Evolutionary conservation across 2,888 invertebrate species (phyloP), one percentile per base, ranked within the genome.

Genomic region (Diploptera punctata): DNA sequence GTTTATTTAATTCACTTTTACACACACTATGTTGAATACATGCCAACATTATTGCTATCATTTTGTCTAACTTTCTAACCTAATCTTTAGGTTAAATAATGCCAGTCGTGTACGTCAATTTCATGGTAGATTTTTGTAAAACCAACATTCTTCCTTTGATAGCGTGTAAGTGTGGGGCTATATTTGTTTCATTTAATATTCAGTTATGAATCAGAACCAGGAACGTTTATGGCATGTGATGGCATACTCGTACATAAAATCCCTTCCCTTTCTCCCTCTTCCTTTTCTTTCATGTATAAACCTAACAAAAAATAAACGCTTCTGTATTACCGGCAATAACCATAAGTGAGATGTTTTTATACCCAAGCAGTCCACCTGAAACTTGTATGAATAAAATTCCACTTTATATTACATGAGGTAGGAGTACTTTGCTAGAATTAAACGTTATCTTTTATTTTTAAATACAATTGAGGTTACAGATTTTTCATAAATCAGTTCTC

Each of bases 261-360:
- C 19, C 18, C 3, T 38, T 5, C 38, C 47, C 5, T 3, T n/a
- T n/a, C n/a, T n/a, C n/a, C 10, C 33, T 33, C 5, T 7, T 7
- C 7, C 18, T 10, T 21, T 52, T 10, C 21, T 21, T 52, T 21
- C 52, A 18, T 52, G 52, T 18, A 21, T 7, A 21, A 52, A 52
- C 21, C n/a, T 21, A 52, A 21, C 21, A 21, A 3, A 52, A 52
- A 52, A 19, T 19, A 52, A 33, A 52, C 7, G 21, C 10, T 5
- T 52, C 21, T 5, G 10, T n/a, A 47, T 47, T 47, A 52, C 52
- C 19, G 4, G 52, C 52, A 19, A 21, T 52, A 52, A 52, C 21
- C 52, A 52, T 52, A 52, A 52, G 18, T 52, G 52, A 52, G 52
- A 52, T 52, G 52, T 52, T 47, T 47, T 4, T 47, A 47, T 38